Percentiles rank a stretch among this genome's conserved stretches.
Evolutionary conservation across 1,140 invertebrate species (phyloP).

Genomic region (Drosophila littoralis): DNA sequence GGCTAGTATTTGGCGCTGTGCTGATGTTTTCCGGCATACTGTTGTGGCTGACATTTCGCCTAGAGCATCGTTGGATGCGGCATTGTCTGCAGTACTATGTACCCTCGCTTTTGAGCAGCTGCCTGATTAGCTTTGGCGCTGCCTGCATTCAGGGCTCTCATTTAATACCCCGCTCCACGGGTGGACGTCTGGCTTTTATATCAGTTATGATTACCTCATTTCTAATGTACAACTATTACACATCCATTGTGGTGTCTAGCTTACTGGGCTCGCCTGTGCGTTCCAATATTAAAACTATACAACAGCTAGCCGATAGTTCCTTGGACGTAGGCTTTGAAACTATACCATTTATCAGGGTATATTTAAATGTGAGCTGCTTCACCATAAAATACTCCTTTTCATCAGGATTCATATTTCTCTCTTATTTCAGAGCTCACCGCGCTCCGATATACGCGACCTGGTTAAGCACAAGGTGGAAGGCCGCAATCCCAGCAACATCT

Average conservation of each 20-base stretch:
- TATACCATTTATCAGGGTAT: slow-evolving; percentile 60
- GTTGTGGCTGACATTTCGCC: slow-evolving; percentile 63
- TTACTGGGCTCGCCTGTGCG: slow-evolving; percentile 72
- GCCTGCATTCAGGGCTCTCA: slow-evolving; percentile 76
- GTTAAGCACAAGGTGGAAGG: slow-evolving; percentile 64
- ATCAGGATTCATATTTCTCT: not conserved
- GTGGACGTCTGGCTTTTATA: slow-evolving; percentile 72
- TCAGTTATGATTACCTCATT: slow-evolving; percentile 71
- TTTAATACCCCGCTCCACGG: slow-evolving; percentile 63
- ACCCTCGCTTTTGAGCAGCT: slow-evolving; percentile 67
- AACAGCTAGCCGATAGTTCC: slow-evolving; percentile 74
- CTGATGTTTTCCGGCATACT: slow-evolving; percentile 54
- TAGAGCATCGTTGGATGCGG: slow-evolving; percentile 57
- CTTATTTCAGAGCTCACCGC: slow-evolving; percentile 45
- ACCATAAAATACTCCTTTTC: not conserved
- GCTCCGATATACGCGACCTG: slow-evolving; percentile 63
- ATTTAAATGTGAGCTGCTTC: slow-evolving; percentile 62
- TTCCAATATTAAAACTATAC: slow-evolving; percentile 71
- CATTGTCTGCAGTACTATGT: slow-evolving; percentile 46
- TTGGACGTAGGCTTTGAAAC: slow-evolving; percentile 71
- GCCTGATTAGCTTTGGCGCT: slow-evolving; percentile 70
- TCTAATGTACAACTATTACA: slow-evolving; percentile 82
- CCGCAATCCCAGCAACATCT: slow-evolving; percentile 51
- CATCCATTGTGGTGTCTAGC: slow-evolving; percentile 76
- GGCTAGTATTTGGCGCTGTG: slow-evolving; percentile 59